A percentile compares a stretch with the other conserved stretches of the same genome.
Conservation (phyloP, 2,888 invertebrate genomes). For the Euzetes globulus region DNA sequence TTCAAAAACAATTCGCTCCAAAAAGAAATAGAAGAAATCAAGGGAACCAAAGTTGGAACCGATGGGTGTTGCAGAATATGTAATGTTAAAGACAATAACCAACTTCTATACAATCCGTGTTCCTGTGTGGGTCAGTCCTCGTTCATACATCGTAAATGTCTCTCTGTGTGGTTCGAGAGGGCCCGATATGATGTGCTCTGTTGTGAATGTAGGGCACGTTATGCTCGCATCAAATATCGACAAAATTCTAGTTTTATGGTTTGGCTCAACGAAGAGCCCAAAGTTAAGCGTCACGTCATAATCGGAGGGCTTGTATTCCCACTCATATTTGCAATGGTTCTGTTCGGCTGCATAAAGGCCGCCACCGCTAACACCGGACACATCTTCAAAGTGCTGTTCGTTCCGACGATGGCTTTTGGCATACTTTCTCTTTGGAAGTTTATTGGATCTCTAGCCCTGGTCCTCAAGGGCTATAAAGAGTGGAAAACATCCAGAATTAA, state of each 20-base stretch:
- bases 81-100: not conserved
- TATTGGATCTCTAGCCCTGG: constrained; percentile 6
- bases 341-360: constrained; percentile 6
- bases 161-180: not conserved
- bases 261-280: constrained; percentile 22
- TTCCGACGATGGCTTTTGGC: constrained; percentile 2
- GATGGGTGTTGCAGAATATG: constrained; percentile 21
- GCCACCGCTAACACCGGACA: not conserved
- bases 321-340: not conserved
- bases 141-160: constrained; percentile 6
- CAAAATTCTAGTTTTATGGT: not conserved
- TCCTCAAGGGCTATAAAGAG: not conserved
- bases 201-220: constrained; percentile 21
- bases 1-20: too few relatives aligned
- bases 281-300: not conserved
- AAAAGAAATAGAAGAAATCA: not conserved
- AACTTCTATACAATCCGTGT: constrained; percentile 17
- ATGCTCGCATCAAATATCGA: constrained; percentile 6
- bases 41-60: not conserved
- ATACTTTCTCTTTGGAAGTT: constrained; percentile 9
- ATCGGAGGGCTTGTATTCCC: constrained; percentile 1
- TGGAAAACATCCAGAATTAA: not conserved
- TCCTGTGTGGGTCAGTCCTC: constrained; percentile 17
- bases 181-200: constrained; percentile 16
- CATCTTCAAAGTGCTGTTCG: constrained; percentile 14